Evolutionary conservation across 2,113 vertebrate species (phyloP), one percentile per base, ranked within the genome.

Genomic region (Saiga tatarica): DNA sequence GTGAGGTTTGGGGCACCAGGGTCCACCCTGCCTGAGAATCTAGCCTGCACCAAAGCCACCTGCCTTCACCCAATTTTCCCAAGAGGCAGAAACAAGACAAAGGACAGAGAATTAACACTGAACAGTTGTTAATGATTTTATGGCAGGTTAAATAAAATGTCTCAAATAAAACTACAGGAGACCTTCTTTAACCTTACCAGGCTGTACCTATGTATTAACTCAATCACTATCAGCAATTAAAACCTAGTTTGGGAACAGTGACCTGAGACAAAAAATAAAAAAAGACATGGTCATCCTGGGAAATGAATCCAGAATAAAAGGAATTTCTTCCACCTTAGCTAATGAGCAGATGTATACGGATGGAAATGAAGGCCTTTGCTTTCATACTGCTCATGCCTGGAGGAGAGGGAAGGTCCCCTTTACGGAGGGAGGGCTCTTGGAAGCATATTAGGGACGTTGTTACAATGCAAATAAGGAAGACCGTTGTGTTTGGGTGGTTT

Each of bases 151-250:
- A 99, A 99, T 99, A 99, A 99, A 99, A 99, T 95, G 97, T 97
- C 98, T 98, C 97, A 98, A 99, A 99, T 99, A 99, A 99, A 99
- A 99, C 99, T 99, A 99, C 99, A 87, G 99, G 99, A 99, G 99
- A 98, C 98, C 98, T 98, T 99, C 99, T 99, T 98, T 99, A 99
- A 99, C 98, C 99, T 99, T 99, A 99, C 99, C 99, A 98, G 98
- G 99, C 98, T 99, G 99, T 99, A 99, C 99, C 99, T 99, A 99
- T 99, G 99, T 99, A 99, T 99, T 99, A 99, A 99, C 99, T 99
- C 99, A 99, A 99, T 99, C 99, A 99, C 99, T 98, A 99, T 99
- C 98, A 97, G 98, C 98, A 99, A 99, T 99, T 99, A 99, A 98
- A 97, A 88, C 95, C 99, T 99, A 99, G 99, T 99, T 99, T 99